Conservation (phyloP, 1,140 invertebrate species). For the Scaptodrosophila lebanonensis region DNA sequence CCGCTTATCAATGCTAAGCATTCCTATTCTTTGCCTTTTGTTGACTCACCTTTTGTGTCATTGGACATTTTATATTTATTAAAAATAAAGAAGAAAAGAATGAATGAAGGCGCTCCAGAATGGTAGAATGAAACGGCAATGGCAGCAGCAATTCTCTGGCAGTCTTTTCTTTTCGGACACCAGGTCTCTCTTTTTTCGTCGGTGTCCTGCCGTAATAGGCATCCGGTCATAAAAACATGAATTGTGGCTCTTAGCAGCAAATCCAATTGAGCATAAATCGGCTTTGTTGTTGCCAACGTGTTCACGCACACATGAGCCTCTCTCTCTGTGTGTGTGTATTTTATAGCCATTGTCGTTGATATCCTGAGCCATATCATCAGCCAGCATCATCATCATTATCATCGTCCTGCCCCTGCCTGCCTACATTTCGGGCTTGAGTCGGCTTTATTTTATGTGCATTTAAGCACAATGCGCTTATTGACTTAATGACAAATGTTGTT, state of each 20-base stretch:
- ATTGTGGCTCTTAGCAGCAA: slow-evolving; percentile 74
- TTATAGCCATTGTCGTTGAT: not conserved
- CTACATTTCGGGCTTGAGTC: too few relatives aligned
- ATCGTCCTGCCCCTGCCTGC: not conserved
- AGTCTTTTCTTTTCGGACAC: slow-evolving; percentile 15
- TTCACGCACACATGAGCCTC: slow-evolving; percentile 58
- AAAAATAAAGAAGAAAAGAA: too few relatives aligned
- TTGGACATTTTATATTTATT: slow-evolving; percentile 70
- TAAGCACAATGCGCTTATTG: slow-evolving; percentile 73
- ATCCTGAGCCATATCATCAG: too few relatives aligned
- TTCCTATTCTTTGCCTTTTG: slow-evolving; percentile 29
- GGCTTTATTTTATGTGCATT: slow-evolving; percentile 73
- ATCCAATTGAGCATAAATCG: slow-evolving; percentile 75
- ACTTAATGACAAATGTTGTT: slow-evolving; percentile 74
- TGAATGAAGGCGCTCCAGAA: too few relatives aligned
- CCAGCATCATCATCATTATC: too few relatives aligned
- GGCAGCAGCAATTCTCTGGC: slow-evolving; percentile 25
- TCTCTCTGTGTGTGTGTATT: too few relatives aligned
- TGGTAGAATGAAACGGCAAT: too few relatives aligned
- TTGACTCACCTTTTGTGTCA: slow-evolving; percentile 57
- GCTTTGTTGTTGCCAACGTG: slow-evolving; percentile 53
- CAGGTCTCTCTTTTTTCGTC: slow-evolving; percentile 19
- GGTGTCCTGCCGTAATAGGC: slow-evolving; percentile 54
- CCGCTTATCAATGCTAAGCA: slow-evolving; percentile 57
- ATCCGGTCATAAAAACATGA: slow-evolving; percentile 74